Base-by-base conservation (phyloP, 2,797 vertebrate species). In the Arnoldichthys spilopterus region DNA sequence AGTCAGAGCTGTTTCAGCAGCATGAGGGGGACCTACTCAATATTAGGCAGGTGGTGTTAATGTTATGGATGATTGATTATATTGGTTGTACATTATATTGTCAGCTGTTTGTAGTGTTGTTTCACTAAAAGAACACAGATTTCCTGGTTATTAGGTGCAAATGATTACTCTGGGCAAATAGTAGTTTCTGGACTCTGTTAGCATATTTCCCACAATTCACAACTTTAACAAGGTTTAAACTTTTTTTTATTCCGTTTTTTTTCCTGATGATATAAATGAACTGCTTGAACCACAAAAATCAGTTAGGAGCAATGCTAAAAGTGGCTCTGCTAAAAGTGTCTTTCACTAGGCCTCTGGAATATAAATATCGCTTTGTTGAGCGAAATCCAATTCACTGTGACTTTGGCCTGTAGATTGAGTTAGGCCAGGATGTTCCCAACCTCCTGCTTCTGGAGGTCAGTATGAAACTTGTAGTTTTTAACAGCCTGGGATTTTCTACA, bases 401-500 rank as follows among this genome's bases (percentile, higher is more conserved):
- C 26, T 49, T 4, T 69, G 45, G 45, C 18, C 16, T 51, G 22
- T 68, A 68, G 66, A 47, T 28, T 68, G 40, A 30, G 18, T 49
- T 32, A 69, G 26, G 26, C 18, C 16, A 49, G 18, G 66, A 69
- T 51, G 45, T 49, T 51, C 26, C 26, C 43, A 67, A 67, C 64
- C 26, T 49, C 45, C 16, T 28, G 24, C 45, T 49, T 18, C 20
- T 9, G 32, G 15, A 15, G 34, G 56, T 16, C 26, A 63, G 45
- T 32, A 59, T 63, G 37, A 47, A 43, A 53, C 68, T 75, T 75
- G 69, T 72, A n/a, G 61, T 70, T 69, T 63, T 59, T 59, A 59
- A 67, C 61, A 69, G 53, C 34, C 72, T 32, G 16, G 56, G 63
- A 47, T 66, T 79, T 69, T n/a, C 40, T 58, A 72, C 66, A 67